Percentiles rank a stretch among this genome's conserved stretches.
Evolutionary conservation across 1,140 invertebrate species (phyloP).

Genomic region (Lepidotrigona ventralis): DNA sequence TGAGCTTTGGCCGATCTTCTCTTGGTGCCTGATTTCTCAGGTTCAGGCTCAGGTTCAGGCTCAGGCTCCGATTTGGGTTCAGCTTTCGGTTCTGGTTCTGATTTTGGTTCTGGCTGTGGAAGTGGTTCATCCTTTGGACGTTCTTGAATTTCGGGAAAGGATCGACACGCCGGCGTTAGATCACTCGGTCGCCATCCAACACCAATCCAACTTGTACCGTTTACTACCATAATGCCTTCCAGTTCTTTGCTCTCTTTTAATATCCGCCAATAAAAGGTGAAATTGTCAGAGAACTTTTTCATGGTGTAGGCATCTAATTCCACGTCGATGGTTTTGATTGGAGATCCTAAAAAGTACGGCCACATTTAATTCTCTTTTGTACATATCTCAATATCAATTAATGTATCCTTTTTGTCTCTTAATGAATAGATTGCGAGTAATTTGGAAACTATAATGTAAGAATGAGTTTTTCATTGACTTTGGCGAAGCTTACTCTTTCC

Average conservation of each 20-base stretch:
- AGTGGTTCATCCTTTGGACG: constrained; percentile 69
- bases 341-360: constrained; percentile 81
- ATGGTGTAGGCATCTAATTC: constrained; percentile 86
- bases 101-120: constrained; percentile 76
- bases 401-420: not conserved
- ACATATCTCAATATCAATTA: not conserved
- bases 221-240: constrained; percentile 91
- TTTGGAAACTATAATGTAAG: not conserved
- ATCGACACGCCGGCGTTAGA: constrained; percentile 87
- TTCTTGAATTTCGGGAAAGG: constrained; percentile 86
- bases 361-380: not conserved
- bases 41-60: constrained; percentile 61
- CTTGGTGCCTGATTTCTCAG: constrained; percentile 70
- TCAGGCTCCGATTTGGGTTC: constrained; percentile 72
- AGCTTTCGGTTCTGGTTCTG: constrained; percentile 38
- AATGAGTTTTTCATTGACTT: not conserved
- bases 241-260: constrained; percentile 90
- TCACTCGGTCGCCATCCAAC: constrained; percentile 90
- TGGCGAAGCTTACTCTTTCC: constrained; percentile 84
- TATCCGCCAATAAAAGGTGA: constrained; percentile 91
- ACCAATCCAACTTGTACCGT: constrained; percentile 92
- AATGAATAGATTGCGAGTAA: not conserved
- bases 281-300: constrained; percentile 86
- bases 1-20: constrained; percentile 75
- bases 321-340: constrained; percentile 83